Percentiles rank a stretch among this genome's conserved stretches.
Conservation (phyloP, 2,888 invertebrate species). For the Diadegma fenestrale region DNA sequence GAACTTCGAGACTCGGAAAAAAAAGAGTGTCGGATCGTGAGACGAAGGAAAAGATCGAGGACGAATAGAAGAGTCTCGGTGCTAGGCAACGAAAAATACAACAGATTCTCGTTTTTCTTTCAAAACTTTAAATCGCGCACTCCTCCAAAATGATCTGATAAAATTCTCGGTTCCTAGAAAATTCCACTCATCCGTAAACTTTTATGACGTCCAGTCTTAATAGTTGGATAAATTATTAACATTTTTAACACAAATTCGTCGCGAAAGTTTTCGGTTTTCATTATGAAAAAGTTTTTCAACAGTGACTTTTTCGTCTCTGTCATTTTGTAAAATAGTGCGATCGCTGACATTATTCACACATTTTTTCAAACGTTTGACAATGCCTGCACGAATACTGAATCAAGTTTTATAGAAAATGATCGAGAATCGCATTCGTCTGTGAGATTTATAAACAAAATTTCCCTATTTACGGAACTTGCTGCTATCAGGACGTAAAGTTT, state of each 20-base stretch:
- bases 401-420: constrained; percentile 14
- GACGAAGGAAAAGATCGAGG: constrained; percentile 40
- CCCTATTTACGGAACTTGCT: not conserved
- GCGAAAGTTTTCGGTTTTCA: not conserved
- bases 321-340: not conserved
- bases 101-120: constrained; percentile 58
- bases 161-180: constrained; percentile 62
- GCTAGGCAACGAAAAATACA: constrained; percentile 64
- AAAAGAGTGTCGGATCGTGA: not conserved
- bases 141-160: constrained; percentile 52
- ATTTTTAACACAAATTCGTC: not conserved
- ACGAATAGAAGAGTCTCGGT: constrained; percentile 43
- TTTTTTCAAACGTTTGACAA: not conserved
- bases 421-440: not conserved
- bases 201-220: not conserved
- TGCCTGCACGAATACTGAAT: not conserved
- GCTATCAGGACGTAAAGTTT: not conserved
- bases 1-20: not conserved
- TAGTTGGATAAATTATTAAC: not conserved
- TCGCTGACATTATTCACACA: not conserved
- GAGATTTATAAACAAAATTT: not conserved
- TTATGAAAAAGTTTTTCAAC: not conserved
- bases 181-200: constrained; percentile 45
- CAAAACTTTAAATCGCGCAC: constrained; percentile 51
- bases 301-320: not conserved